Percentiles rank a stretch among this genome's conserved stretches.
Conservation (phyloP, 2,113 vertebrate genomes). For the Hemibagrus wyckioides region DNA sequence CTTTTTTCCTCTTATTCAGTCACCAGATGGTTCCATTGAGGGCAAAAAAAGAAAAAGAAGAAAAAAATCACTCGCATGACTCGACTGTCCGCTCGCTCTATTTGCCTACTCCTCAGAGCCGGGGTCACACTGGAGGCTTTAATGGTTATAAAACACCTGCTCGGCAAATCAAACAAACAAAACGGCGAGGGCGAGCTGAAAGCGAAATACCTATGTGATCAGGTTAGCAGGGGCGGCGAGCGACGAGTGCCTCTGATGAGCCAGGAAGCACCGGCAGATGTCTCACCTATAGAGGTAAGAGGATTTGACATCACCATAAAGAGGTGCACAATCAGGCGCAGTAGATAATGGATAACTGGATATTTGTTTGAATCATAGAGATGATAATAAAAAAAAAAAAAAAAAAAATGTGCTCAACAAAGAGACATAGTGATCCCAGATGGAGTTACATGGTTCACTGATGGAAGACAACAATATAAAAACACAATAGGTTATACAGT, state of each 20-base stretch:
- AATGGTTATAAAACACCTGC: conserved; percentile 79
- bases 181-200: conserved; percentile 61
- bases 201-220: conserved; percentile 75
- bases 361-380: conserved; percentile 65
- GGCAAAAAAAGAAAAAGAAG: conserved; percentile 49
- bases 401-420: conserved; percentile 63
- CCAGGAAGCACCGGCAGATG: conserved; percentile 70
- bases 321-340: conserved; percentile 54
- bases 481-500: conserved; percentile 56
- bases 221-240: conserved; percentile 66
- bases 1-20: conserved; percentile 68
- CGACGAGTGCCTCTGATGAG: conserved; percentile 59
- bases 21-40: conserved; percentile 78
- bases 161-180: conserved; percentile 80
- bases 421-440: conserved; percentile 59
- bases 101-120: conserved; percentile 75
- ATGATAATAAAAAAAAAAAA: conserved; percentile 62
- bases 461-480: conserved; percentile 54
- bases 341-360: conserved; percentile 68
- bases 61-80: conserved; percentile 60
- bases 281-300: conserved; percentile 66
- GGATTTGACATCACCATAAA: conserved; percentile 61
- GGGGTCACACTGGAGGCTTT: conserved; percentile 69
- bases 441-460: conserved; percentile 63
- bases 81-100: conserved; percentile 62